phyloP scores from a whole-genome alignment of 1,140 invertebrate genomes.

The Drosophila neocordata region DNA sequence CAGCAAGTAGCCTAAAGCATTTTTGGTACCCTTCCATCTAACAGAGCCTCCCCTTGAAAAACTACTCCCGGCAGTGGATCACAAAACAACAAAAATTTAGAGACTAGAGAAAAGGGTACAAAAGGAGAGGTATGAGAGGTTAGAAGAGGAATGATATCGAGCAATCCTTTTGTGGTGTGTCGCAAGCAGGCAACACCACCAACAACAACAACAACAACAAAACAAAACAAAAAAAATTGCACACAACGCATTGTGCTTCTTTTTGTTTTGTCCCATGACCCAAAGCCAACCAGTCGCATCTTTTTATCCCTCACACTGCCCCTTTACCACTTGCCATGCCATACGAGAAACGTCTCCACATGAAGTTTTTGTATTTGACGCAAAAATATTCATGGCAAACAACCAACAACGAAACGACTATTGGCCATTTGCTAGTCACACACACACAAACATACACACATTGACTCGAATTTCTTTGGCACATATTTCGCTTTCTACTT shows the following conservation, averaged over 20 bases:
- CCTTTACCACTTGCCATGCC: not conserved
- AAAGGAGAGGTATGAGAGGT: constrained; percentile 12
- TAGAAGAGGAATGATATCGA: constrained; percentile 1
- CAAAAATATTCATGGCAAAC: constrained; percentile 72
- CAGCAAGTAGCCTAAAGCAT: constrained; percentile 45
- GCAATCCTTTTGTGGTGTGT: constrained; percentile 66
- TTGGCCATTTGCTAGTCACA: constrained; percentile 65
- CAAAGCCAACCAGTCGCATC: constrained; percentile 26
- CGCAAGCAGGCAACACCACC: constrained; percentile 41
- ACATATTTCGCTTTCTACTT: constrained; percentile 43
- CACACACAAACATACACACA: constrained; percentile 7
- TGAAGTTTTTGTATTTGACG: constrained; percentile 66
- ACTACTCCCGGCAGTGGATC: constrained; percentile 53
- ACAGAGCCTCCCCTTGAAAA: no score
- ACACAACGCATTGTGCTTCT: constrained; percentile 51
- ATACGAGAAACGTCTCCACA: constrained; percentile 21
- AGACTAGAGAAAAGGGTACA: constrained; percentile 19
- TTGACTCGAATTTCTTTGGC: constrained; percentile 30
- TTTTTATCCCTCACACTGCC: not conserved
- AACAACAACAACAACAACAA: not conserved
- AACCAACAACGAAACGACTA: constrained; percentile 39
- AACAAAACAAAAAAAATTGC: constrained; percentile 19
- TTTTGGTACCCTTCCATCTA: constrained; percentile 27
- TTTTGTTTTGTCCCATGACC: constrained; percentile 28
- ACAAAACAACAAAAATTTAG: constrained; percentile 49